Percentiles rank a stretch among this genome's conserved stretches.
Conservation (phyloP, 2,113 vertebrate genomes). For the Brachyhypopomus gauderio region DNA sequence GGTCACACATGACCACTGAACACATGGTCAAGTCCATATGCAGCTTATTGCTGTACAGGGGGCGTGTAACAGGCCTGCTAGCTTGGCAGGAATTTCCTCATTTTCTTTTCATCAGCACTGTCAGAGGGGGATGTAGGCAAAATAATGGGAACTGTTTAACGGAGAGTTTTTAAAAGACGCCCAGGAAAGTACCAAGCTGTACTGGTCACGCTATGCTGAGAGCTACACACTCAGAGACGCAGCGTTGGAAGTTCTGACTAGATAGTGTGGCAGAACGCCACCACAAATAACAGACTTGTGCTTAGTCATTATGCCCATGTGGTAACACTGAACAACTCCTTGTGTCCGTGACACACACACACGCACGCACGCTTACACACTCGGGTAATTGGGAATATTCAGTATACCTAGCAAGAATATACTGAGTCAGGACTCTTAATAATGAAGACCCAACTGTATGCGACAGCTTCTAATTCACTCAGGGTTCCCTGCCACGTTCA, state of each 20-base stretch:
- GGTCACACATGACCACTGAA: background rate
- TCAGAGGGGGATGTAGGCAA: background rate
- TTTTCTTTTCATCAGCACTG: background rate
- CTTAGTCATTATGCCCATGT: background rate
- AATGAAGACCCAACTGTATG: background rate
- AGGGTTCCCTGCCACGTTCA: background rate
- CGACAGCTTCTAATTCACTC: background rate
- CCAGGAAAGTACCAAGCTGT: background rate
- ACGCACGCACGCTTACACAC: background rate
- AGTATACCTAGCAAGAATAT: no score
- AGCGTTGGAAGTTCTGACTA: background rate
- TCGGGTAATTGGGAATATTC: background rate
- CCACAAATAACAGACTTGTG: background rate
- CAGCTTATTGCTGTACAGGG: background rate
- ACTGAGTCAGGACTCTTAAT: no score
- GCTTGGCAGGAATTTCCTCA: background rate
- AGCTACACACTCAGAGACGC: background rate
- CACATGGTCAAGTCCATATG: background rate
- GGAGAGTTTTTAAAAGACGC: background rate
- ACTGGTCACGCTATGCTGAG: background rate
- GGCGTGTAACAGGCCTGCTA: background rate
- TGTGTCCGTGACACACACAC: background rate
- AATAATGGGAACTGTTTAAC: background rate
- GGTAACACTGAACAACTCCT: conserved; percentile 12
- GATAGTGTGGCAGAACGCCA: background rate